Percentiles rank a stretch among this genome's conserved stretches.
Conservation (phyloP, 1,140 invertebrate species). For the Notospermus geniculatus region DNA sequence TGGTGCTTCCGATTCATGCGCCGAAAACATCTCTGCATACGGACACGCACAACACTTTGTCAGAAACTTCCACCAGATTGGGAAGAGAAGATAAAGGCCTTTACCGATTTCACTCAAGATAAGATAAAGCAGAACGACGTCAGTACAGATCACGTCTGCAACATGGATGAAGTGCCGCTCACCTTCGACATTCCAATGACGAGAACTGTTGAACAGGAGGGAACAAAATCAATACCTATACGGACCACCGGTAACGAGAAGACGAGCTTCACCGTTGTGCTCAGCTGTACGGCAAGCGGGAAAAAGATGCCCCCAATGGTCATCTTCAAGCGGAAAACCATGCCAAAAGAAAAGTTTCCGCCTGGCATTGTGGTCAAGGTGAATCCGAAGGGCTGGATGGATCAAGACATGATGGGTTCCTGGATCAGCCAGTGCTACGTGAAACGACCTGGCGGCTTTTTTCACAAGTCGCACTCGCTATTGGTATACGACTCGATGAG, state of each 20-base stretch:
- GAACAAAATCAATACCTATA: not conserved
- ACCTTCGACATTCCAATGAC: no score
- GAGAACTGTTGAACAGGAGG: not conserved
- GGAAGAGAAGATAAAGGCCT: not conserved
- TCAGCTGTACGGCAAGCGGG: no score
- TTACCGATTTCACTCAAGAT: not conserved
- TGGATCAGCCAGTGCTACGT: constrained; percentile 23
- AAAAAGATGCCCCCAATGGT: constrained; percentile 38
- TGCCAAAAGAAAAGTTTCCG: constrained; percentile 24
- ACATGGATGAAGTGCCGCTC: not conserved
- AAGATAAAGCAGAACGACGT: not conserved
- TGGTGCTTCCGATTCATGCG: not conserved
- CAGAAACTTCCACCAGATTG: no score
- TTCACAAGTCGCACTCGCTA: constrained; percentile 9
- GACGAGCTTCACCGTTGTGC: constrained; percentile 30
- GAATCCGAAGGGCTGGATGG: constrained; percentile 33
- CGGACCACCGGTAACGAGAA: constrained; percentile 7
- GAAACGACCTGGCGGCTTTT: no score
- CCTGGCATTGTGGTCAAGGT: no score
- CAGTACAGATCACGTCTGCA: not conserved
- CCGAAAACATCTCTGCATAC: not conserved
- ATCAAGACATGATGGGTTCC: constrained; percentile 12
- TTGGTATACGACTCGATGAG: constrained; percentile 20
- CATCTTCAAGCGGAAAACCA: constrained; percentile 36
- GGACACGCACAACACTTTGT: not conserved